phyloP scores from a whole-genome alignment of 1,140 invertebrate species.

The Atopsyche davidsoni region DNA sequence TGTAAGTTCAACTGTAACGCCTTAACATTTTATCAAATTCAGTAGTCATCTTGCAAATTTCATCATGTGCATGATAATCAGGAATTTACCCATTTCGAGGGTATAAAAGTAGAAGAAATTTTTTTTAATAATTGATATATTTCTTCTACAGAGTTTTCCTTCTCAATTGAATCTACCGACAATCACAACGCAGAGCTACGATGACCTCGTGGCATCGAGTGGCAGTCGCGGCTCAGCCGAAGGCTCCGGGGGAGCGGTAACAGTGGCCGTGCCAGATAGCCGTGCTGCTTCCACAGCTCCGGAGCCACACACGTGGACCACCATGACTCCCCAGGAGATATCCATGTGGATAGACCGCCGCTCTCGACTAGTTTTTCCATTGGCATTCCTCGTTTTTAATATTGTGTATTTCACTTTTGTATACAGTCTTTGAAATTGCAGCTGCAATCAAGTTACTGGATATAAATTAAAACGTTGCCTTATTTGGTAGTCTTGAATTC shows the following conservation, averaged over 20 bases:
- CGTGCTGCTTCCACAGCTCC: conserved; percentile 38
- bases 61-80: too few relatives aligned
- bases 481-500: too few relatives aligned
- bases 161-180: conserved; percentile 56
- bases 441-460: too few relatives aligned
- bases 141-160: conserved; percentile 53
- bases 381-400: conserved; percentile 75
- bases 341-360: conserved; percentile 80
- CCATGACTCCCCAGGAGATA: conserved; percentile 80
- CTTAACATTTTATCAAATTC: too few relatives aligned
- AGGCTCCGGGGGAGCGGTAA: conserved; percentile 34
- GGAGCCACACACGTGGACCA: conserved; percentile 60
- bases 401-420: conserved; percentile 81
- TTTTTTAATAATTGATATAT: conserved; percentile 11
- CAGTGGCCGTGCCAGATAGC: conserved; percentile 32
- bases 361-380: conserved; percentile 70
- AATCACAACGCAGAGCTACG: conserved; percentile 58
- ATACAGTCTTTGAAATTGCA: conserved; percentile 46
- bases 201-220: conserved; percentile 45
- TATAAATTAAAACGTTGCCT: too few relatives aligned
- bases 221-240: conserved; percentile 27
- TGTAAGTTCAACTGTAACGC: conserved; percentile 44
- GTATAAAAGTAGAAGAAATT: neutral
- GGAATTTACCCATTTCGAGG: too few relatives aligned
- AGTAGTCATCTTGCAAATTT: too few relatives aligned